Evolutionary conservation across 2,888 invertebrate species (phyloP).

Genomic region (Cistogaster globosa): DNA sequence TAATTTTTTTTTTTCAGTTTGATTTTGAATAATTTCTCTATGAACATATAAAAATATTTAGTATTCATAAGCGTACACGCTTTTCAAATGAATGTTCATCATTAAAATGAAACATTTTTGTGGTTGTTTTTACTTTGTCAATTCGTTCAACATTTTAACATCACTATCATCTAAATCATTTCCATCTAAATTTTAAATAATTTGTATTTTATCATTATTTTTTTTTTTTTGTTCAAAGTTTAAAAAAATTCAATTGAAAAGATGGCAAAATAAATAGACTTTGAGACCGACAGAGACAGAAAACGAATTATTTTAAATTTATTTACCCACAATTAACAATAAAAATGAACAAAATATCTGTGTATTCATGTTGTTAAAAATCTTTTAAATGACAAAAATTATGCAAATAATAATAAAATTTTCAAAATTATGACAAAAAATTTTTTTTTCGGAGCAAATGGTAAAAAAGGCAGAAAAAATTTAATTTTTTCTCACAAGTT

Average conservation of each 20-base stretch:
- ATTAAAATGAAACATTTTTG: slow-evolving; percentile 51
- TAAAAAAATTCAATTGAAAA: slow-evolving; percentile 29
- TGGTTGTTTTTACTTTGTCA: slow-evolving; percentile 7
- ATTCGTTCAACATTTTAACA: slow-evolving; percentile 7
- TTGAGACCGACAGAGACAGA: slow-evolving; percentile 27
- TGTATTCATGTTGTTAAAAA: slow-evolving; percentile 31
- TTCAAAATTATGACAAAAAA: slow-evolving; percentile 49
- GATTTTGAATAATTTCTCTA: slow-evolving; percentile 8
- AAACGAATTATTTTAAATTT: slow-evolving; percentile 53
- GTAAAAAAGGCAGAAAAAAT: neutral
- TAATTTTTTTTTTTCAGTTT: neutral
- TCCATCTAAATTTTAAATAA: slow-evolving; percentile 38
- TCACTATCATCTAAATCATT: slow-evolving; percentile 27
- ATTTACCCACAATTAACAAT: slow-evolving; percentile 48
- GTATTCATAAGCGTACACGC: slow-evolving; percentile 46
- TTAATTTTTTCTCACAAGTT: slow-evolving; percentile 18
- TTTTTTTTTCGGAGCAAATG: slow-evolving; percentile 1
- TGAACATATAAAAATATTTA: slow-evolving; percentile 6
- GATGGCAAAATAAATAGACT: slow-evolving; percentile 39
- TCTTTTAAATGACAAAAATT: slow-evolving; percentile 52
- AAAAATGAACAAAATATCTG: slow-evolving; percentile 45
- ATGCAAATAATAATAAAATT: slow-evolving; percentile 57
- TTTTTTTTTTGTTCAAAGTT: neutral
- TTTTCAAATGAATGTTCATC: slow-evolving; percentile 63
- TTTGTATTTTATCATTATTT: slow-evolving; percentile 43